Percentiles rank a stretch among this genome's conserved stretches.
These are phyloP conservation scores for Halyomorpha halys DNA, from an alignment of 1,140 invertebrate species.

Conservation along the genomic window DNA sequence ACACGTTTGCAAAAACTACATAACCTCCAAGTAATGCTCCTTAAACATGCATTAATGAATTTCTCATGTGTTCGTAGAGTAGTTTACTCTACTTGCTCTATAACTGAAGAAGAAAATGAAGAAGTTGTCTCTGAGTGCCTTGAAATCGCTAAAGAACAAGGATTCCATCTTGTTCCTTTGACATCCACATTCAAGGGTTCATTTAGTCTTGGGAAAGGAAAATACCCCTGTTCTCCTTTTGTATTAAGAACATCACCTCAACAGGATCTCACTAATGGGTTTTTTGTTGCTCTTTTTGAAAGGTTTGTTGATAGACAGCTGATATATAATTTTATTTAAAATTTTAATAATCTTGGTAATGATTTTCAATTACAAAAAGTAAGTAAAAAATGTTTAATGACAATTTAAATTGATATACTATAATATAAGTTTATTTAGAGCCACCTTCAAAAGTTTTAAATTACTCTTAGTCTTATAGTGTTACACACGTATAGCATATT, in stretches of 20 bases:
- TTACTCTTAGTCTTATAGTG: too few species aligned
- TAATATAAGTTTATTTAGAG: too few species aligned
- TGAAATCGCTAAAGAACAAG: constrained; percentile 38
- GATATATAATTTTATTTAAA: too few species aligned
- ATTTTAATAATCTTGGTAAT: too few species aligned
- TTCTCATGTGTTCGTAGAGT: constrained; percentile 76
- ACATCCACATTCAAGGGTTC: not conserved
- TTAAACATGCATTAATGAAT: constrained; percentile 69
- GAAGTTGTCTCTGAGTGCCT: constrained; percentile 57
- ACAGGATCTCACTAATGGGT: not conserved
- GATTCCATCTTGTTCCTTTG: not conserved
- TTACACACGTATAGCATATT: too few species aligned
- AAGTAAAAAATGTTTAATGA: too few species aligned
- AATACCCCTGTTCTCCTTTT: not conserved
- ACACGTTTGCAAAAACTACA: constrained; percentile 56
- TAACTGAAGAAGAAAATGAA: constrained; percentile 87
- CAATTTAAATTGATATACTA: too few species aligned
- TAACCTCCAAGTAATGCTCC: constrained; percentile 71
- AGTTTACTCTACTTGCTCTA: constrained; percentile 91
- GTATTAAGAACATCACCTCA: not conserved
- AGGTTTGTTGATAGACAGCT: not conserved
- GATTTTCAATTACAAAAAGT: too few species aligned
- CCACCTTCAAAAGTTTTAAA: too few species aligned
- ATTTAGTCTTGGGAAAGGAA: not conserved
- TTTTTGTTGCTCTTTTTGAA: constrained; percentile 13